A percentile compares a stretch with the other conserved stretches of the same genome.
Evolutionary conservation across 2,888 invertebrate genomes (phyloP).

Genomic region (Nycteola revayana): DNA sequence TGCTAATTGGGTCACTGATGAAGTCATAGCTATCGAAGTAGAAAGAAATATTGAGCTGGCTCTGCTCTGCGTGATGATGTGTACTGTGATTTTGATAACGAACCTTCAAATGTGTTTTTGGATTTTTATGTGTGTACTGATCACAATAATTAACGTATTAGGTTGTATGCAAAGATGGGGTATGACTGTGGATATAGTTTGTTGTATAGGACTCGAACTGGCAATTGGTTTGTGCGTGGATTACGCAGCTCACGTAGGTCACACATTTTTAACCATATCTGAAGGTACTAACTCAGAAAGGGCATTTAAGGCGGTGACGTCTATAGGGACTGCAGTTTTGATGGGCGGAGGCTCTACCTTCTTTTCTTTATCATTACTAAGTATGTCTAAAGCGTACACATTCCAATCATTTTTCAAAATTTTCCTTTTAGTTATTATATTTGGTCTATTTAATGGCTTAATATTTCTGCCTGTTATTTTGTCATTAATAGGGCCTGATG

Average conservation of each 20-base stretch:
- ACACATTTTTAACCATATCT: constrained; percentile 87
- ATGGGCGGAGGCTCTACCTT: constrained; percentile 90
- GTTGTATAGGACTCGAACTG: constrained; percentile 90
- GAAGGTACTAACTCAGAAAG: constrained; percentile 80
- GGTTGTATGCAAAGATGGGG: constrained; percentile 92
- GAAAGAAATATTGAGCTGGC: constrained; percentile 89
- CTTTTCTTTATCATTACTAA: constrained; percentile 86
- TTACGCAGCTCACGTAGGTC: constrained; percentile 91
- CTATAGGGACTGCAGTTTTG: constrained; percentile 89
- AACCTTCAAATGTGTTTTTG: constrained; percentile 89
- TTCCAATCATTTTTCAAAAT: constrained; percentile 89
- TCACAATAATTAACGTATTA: constrained; percentile 88
- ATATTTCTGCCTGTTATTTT: constrained; percentile 88
- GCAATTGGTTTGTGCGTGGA: constrained; percentile 92
- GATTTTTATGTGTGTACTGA: constrained; percentile 88
- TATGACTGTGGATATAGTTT: constrained; percentile 90
- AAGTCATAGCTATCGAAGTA: constrained; percentile 88
- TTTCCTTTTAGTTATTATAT: constrained; percentile 88
- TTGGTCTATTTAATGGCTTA: constrained; percentile 90
- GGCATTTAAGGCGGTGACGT: constrained; percentile 84
- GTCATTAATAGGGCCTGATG: constrained; percentile 86
- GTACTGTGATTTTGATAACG: constrained; percentile 88
- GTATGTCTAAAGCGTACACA: constrained; percentile 87
- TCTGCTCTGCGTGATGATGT: constrained; percentile 89
- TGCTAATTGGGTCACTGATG: constrained; percentile 89